Evolutionary conservation across 2,888 invertebrate species (phyloP).

Genomic region (Idaea dimidiata): DNA sequence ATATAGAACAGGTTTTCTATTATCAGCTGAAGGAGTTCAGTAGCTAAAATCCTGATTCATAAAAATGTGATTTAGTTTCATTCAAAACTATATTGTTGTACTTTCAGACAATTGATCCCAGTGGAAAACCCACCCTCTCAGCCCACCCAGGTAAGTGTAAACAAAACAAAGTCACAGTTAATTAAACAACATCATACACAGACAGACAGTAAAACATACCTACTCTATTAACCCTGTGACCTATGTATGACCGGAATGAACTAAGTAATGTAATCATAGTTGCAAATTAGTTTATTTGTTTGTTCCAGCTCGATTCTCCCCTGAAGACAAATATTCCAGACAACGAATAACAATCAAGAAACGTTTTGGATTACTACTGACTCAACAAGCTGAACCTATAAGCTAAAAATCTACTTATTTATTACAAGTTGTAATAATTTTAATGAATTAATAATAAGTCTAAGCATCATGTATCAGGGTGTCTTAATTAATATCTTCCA

Average conservation of each 20-base stretch:
- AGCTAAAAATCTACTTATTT: slow-evolving; percentile 16
- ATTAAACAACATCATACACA: neutral
- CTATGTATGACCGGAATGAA: neutral
- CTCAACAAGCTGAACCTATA: slow-evolving; percentile 88
- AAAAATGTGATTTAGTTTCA: slow-evolving; percentile 3
- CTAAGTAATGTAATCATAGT: neutral
- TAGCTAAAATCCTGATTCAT: neutral
- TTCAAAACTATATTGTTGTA: slow-evolving; percentile 2
- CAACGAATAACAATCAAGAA: slow-evolving; percentile 94
- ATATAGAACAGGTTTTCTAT: neutral
- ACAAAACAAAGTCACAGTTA: slow-evolving; percentile 5
- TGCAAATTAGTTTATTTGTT: slow-evolving; percentile 10
- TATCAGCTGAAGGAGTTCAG: neutral
- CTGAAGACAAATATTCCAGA: slow-evolving; percentile 95
- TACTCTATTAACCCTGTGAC: neutral
- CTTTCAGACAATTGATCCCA: slow-evolving; percentile 88
- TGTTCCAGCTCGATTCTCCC: slow-evolving; percentile 93
- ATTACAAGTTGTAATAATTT: slow-evolving; percentile 12
- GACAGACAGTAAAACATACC: neutral
- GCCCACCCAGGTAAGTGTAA: slow-evolving; percentile 88
- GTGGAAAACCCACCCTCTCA: slow-evolving; percentile 90
- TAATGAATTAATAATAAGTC: slow-evolving; percentile 15
- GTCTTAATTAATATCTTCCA: neutral
- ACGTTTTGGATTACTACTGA: slow-evolving; percentile 91
- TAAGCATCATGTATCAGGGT: neutral